phyloP scores from a whole-genome alignment of 1,140 invertebrate genomes.

The Listronotus bonariensis region DNA sequence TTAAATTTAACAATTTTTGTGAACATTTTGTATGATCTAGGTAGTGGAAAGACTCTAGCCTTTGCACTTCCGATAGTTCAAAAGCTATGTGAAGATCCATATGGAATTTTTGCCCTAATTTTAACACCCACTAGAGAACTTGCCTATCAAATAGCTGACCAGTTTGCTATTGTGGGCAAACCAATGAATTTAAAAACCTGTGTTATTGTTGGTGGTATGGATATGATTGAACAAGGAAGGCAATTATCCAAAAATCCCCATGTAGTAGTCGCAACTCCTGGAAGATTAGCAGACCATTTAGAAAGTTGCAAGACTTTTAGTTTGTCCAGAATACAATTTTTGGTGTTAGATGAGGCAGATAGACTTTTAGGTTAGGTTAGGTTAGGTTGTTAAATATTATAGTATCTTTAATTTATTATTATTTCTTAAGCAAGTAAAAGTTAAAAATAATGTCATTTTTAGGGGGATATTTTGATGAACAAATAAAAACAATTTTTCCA shows the following conservation, averaged over 20 bases:
- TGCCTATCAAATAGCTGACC: conserved; percentile 90
- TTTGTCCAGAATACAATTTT: conserved; percentile 79
- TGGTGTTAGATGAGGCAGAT: conserved; percentile 94
- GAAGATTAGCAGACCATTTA: conserved; percentile 85
- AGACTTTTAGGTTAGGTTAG: conserved; percentile 56
- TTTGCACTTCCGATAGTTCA: conserved; percentile 96
- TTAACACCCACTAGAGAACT: conserved; percentile 96
- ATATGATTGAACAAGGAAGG: conserved; percentile 88
- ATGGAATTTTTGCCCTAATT: conserved; percentile 93
- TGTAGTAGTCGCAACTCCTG: conserved; percentile 93
- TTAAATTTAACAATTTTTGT: background rate
- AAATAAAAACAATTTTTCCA: conserved; percentile 79
- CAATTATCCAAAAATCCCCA: conserved; percentile 88
- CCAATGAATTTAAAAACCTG: conserved; percentile 80
- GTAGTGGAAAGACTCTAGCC: conserved; percentile 94
- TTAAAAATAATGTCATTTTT: background rate
- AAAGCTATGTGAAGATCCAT: conserved; percentile 87
- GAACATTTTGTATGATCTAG: conserved; percentile 1
- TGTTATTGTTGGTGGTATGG: conserved; percentile 90
- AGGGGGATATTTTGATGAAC: conserved; percentile 75
- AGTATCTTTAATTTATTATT: background rate
- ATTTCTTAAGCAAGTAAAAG: background rate
- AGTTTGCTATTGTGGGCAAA: conserved; percentile 88
- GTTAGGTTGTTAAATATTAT: background rate
- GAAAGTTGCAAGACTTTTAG: conserved; percentile 83